Percentiles rank a stretch among this genome's conserved stretches.
phyloP scores from a whole-genome alignment of 2,113 vertebrate genomes.

The Probosciger aterrimus region DNA sequence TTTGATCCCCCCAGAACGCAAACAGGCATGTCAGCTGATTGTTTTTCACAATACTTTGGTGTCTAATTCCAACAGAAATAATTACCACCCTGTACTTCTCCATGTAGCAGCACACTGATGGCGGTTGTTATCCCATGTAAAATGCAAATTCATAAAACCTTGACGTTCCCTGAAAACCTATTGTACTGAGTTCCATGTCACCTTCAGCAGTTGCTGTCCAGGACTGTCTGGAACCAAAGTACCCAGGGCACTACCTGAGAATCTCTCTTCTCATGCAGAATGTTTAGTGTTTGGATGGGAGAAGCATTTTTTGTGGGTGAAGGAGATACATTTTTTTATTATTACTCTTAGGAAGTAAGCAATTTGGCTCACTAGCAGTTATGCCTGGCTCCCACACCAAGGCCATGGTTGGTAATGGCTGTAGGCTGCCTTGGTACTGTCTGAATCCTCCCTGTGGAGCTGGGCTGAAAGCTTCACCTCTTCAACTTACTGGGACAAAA shows the following conservation, averaged over 20 bases:
- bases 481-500: background rate
- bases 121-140: background rate
- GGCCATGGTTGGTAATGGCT: fast-evolving
- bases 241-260: background rate
- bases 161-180: background rate
- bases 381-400: background rate
- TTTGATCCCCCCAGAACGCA: background rate
- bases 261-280: background rate
- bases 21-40: background rate
- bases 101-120: background rate
- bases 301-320: background rate
- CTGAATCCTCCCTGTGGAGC: background rate
- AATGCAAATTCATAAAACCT: background rate
- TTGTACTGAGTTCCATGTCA: background rate
- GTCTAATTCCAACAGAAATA: background rate
- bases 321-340: background rate
- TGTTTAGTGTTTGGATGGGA: background rate
- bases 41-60: background rate
- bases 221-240: background rate
- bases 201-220: background rate
- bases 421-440: background rate
- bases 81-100: background rate
- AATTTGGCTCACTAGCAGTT: background rate
- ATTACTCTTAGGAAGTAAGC: background rate
- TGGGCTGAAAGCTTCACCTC: background rate